Evolutionary conservation across 1,140 invertebrate genomes (phyloP).

Genomic region (Drosophila nikananu): DNA sequence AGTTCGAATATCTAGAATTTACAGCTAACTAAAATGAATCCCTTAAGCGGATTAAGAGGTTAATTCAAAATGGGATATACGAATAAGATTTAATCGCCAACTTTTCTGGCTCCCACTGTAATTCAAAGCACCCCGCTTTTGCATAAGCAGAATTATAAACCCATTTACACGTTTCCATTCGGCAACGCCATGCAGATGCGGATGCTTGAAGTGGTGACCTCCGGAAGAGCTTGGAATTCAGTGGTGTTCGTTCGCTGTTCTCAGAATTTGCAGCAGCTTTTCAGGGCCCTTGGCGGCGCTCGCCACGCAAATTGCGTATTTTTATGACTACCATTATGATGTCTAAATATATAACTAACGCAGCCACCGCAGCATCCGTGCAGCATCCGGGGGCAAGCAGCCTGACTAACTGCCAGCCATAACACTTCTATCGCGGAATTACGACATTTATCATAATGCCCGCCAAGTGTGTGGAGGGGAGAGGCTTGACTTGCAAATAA

Average conservation of each 20-base stretch:
- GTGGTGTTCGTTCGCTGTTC: slow-evolving; percentile 17
- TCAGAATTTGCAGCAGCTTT: slow-evolving; percentile 26
- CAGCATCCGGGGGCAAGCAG: slow-evolving; percentile 33
- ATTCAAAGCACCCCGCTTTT: not conserved
- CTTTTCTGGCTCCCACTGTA: not conserved
- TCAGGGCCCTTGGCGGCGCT: slow-evolving; percentile 5
- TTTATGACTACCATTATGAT: slow-evolving; percentile 50
- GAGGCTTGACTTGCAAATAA: slow-evolving; percentile 39
- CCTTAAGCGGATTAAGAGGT: not conserved
- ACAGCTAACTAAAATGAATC: not conserved
- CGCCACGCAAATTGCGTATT: slow-evolving; percentile 43
- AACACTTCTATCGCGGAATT: slow-evolving; percentile 55
- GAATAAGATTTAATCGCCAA: not conserved
- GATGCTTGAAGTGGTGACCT: slow-evolving; percentile 23
- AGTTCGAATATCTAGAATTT: no score
- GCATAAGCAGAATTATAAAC: slow-evolving; percentile 7
- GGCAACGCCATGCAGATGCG: slow-evolving; percentile 20
- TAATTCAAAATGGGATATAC: not conserved
- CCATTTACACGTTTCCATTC: slow-evolving; percentile 28
- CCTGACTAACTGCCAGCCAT: slow-evolving; percentile 45
- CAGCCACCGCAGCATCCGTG: slow-evolving; percentile 13
- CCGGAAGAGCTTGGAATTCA: slow-evolving; percentile 22
- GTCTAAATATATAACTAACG: slow-evolving; percentile 49
- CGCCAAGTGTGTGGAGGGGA: slow-evolving; percentile 3
- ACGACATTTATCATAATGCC: slow-evolving; percentile 58